phyloP scores from a whole-genome alignment of 2,113 vertebrate species.

The Puffinus mauretanicus region DNA sequence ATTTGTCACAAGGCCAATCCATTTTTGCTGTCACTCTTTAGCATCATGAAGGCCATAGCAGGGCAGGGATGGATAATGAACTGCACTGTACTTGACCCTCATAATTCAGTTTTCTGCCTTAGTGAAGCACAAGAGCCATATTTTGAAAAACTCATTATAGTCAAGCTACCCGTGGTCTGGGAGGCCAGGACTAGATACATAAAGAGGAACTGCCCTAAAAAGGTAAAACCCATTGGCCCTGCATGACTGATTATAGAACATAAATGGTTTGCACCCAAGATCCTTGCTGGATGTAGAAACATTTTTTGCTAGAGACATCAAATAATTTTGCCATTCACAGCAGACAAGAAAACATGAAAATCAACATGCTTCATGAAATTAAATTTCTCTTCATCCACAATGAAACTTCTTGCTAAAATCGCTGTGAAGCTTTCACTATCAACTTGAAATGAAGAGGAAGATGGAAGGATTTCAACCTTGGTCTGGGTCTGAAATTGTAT shows the following conservation, averaged over 20 bases:
- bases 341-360: not conserved
- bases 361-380: not conserved
- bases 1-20: not conserved
- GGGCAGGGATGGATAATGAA: not conserved
- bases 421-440: not conserved
- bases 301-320: not conserved
- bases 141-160: not conserved
- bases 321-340: not conserved
- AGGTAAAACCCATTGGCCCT: not conserved
- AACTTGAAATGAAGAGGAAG: not conserved
- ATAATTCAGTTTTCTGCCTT: slow-evolving; percentile 5
- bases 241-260: not conserved
- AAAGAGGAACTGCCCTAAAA: not conserved
- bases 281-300: not conserved
- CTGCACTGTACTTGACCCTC: not conserved
- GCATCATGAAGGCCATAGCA: not conserved
- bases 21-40: not conserved
- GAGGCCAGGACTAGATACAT: not conserved
- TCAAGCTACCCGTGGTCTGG: not conserved
- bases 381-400: not conserved
- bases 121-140: not conserved
- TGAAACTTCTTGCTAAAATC: not conserved
- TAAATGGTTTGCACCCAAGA: not conserved
- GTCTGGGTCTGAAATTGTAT: not conserved
- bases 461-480: not conserved